These are phyloP conservation scores for Danio aesculapii DNA, from an alignment of 2,797 vertebrate genomes.

Conservation along the genomic window DNA sequence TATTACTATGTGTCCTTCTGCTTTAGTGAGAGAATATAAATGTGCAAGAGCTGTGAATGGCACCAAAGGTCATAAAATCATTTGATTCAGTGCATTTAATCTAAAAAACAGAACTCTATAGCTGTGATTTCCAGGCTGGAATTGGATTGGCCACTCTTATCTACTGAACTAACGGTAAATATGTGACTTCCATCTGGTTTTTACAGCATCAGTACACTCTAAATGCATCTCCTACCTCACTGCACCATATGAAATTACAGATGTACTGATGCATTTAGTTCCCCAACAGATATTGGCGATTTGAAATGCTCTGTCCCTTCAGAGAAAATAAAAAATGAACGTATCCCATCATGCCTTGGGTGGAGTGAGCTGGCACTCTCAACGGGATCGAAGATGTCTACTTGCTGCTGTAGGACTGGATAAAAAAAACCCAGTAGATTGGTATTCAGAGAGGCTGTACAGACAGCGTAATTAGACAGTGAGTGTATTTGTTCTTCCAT, in stretches of 20 bases:
- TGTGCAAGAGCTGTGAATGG: background rate
- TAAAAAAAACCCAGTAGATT: background rate
- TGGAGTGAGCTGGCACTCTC: background rate
- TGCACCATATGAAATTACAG: background rate
- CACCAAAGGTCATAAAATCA: too few species aligned
- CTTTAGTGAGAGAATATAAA: background rate
- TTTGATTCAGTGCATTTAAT: background rate
- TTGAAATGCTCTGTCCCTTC: constrained; percentile 1
- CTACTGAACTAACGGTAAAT: background rate
- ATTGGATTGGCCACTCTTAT: constrained; percentile 23
- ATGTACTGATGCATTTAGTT: constrained; percentile 17
- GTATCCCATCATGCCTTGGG: constrained; percentile 21
- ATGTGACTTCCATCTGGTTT: background rate
- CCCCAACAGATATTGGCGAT: background rate
- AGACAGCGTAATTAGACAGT: constrained; percentile 51
- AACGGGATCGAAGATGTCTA: background rate
- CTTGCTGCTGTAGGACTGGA: background rate
- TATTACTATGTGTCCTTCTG: background rate
- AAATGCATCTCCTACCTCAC: background rate
- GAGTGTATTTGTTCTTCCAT: constrained; percentile 48
- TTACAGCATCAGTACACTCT: background rate
- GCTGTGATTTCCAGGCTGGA: background rate
- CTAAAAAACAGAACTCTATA: background rate
- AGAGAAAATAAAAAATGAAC: background rate
- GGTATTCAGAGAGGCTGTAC: constrained; percentile 37